Evolutionary conservation across 2,797 vertebrate species (phyloP).

Genomic region (Cygnus olor): DNA sequence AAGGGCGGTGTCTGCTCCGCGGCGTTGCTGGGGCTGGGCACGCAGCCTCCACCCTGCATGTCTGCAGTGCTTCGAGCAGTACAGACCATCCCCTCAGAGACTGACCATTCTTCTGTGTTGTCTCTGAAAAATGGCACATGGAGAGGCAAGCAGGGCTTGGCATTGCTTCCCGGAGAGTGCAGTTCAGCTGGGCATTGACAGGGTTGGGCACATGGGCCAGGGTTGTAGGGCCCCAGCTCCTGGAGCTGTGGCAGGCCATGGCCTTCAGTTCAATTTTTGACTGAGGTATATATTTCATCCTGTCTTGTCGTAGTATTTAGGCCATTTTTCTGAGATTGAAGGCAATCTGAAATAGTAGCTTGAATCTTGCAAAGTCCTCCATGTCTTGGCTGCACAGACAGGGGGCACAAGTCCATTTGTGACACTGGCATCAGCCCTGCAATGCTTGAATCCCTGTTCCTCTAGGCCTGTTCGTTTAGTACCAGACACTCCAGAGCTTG

Average conservation of each 20-base stretch:
- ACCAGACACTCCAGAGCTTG: rapidly evolving
- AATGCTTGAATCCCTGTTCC: not conserved
- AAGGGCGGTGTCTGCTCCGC: not conserved
- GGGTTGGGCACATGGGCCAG: not conserved
- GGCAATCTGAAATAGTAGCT: not conserved
- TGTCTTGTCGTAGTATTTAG: not conserved
- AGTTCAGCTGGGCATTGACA: not conserved
- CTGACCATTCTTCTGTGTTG: not conserved
- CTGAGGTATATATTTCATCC: not conserved
- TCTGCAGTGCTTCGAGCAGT: not conserved
- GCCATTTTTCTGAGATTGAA: not conserved
- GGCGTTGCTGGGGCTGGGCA: not conserved
- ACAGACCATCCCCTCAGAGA: not conserved
- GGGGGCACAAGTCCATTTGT: not conserved
- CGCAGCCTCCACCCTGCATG: not conserved
- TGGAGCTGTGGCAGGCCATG: not conserved
- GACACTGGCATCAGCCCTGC: not conserved
- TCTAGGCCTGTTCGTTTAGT: not conserved
- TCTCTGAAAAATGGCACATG: not conserved
- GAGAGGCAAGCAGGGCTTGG: not conserved
- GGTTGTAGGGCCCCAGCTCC: not conserved
- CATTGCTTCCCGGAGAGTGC: not conserved
- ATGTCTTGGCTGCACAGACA: not conserved
- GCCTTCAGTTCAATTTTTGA: not conserved
- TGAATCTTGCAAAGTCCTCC: not conserved